phyloP scores from a whole-genome alignment of 2,797 vertebrate genomes.

The Pelobates cultripes region DNA sequence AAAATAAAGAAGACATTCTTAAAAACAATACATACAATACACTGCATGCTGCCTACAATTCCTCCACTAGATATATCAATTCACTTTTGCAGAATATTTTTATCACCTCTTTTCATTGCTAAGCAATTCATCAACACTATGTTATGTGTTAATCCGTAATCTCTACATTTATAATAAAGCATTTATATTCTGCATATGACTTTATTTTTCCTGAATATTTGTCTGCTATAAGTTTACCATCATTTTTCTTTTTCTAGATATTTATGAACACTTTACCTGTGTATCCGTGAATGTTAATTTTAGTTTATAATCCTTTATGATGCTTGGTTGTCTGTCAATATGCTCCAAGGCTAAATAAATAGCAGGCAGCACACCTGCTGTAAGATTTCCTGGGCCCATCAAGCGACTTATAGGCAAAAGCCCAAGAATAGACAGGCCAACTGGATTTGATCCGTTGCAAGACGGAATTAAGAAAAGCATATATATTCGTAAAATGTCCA shows the following conservation, averaged over 20 bases:
- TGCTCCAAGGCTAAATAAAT: slow-evolving; percentile 68
- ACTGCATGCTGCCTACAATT: too few relatives aligned
- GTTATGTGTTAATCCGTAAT: too few relatives aligned
- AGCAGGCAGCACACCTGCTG: slow-evolving; percentile 59
- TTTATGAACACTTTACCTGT: slow-evolving; percentile 61
- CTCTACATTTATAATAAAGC: too few relatives aligned
- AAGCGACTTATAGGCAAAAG: slow-evolving; percentile 64
- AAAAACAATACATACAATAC: too few relatives aligned
- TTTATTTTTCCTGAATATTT: too few relatives aligned
- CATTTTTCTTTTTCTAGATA: neutral
- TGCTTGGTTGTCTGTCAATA: slow-evolving; percentile 61
- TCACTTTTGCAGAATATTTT: too few relatives aligned
- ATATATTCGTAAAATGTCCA: slow-evolving; percentile 54
- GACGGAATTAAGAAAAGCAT: slow-evolving; percentile 58
- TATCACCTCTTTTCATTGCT: too few relatives aligned
- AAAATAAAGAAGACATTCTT: too few relatives aligned
- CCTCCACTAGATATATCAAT: too few relatives aligned
- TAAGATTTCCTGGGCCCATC: slow-evolving; percentile 61
- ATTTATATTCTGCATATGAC: too few relatives aligned
- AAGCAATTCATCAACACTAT: too few relatives aligned
- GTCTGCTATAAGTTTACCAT: too few relatives aligned
- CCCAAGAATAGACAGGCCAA: slow-evolving; percentile 62
- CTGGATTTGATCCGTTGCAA: slow-evolving; percentile 58
- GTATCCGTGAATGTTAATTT: slow-evolving; percentile 66
- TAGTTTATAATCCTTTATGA: slow-evolving; percentile 67